phyloP scores from a whole-genome alignment of 1,140 invertebrate species.

The Campodea augens region DNA sequence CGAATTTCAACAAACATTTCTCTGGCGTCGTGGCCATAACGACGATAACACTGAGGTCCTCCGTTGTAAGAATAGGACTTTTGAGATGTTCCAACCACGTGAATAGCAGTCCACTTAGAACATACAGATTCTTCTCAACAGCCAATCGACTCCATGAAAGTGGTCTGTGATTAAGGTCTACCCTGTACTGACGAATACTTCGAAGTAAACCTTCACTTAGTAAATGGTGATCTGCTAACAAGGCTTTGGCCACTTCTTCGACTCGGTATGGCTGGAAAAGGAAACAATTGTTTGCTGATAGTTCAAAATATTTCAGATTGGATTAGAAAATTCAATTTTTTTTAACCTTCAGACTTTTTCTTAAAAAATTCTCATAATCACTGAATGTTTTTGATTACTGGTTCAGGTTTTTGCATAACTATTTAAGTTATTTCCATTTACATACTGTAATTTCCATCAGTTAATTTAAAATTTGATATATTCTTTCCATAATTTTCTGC shows the following conservation, averaged over 20 bases:
- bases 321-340: background rate
- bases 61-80: slow-evolving; percentile 39
- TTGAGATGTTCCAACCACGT: slow-evolving; percentile 50
- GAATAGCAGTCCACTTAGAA: slow-evolving; percentile 39
- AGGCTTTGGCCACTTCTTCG: slow-evolving; percentile 26
- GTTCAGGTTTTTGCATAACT: no score
- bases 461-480: no score
- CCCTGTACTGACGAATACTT: slow-evolving; percentile 31
- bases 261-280: slow-evolving; percentile 17
- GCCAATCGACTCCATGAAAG: slow-evolving; percentile 44
- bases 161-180: slow-evolving; percentile 41
- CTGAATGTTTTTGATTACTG: no score
- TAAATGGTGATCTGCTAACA: slow-evolving; percentile 30
- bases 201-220: slow-evolving; percentile 31
- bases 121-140: slow-evolving; percentile 37
- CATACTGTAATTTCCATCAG: no score
- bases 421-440: no score
- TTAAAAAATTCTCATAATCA: no score
- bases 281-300: slow-evolving; percentile 10
- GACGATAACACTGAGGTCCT: slow-evolving; percentile 47
- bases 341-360: no score
- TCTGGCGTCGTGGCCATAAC: slow-evolving; percentile 32
- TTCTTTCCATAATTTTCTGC: no score
- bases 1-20: slow-evolving; percentile 38
- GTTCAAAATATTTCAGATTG: background rate